Conservation (phyloP, 2,113 vertebrate species). For the Podilymbus podiceps region DNA sequence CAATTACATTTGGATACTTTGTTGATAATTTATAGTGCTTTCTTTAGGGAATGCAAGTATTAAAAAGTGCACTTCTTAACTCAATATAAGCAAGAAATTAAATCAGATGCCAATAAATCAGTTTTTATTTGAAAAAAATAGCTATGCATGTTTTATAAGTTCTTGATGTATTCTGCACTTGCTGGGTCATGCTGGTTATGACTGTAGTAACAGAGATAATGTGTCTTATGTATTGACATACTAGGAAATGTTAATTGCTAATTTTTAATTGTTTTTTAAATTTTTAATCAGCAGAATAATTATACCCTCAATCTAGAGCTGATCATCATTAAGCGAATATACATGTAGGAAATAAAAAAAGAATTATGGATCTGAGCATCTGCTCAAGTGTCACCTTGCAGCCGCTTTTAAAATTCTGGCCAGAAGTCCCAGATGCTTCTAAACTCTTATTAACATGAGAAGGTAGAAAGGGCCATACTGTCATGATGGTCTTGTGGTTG, state of each 20-base stretch:
- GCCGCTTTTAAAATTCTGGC: neutral
- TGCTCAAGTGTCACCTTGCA: neutral
- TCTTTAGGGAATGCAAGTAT: neutral
- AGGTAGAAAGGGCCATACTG: neutral
- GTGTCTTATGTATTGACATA: neutral
- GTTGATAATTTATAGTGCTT: neutral
- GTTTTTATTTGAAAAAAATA: neutral
- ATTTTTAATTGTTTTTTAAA: neutral
- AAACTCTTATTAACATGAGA: neutral
- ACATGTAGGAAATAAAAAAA: neutral
- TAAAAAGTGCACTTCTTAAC: neutral
- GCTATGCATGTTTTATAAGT: neutral
- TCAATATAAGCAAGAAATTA: neutral
- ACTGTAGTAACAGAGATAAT: neutral
- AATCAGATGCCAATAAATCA: neutral
- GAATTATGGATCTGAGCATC: neutral
- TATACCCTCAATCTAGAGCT: neutral
- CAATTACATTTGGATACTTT: neutral
- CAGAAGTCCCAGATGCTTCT: neutral
- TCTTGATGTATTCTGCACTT: neutral
- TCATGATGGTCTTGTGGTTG: neutral
- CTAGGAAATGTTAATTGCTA: neutral
- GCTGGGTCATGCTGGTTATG: neutral
- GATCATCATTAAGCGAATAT: neutral
- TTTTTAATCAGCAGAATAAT: neutral